Conservation (phyloP, 2,888 invertebrate genomes). For the Drosophila algonquin region DNA sequence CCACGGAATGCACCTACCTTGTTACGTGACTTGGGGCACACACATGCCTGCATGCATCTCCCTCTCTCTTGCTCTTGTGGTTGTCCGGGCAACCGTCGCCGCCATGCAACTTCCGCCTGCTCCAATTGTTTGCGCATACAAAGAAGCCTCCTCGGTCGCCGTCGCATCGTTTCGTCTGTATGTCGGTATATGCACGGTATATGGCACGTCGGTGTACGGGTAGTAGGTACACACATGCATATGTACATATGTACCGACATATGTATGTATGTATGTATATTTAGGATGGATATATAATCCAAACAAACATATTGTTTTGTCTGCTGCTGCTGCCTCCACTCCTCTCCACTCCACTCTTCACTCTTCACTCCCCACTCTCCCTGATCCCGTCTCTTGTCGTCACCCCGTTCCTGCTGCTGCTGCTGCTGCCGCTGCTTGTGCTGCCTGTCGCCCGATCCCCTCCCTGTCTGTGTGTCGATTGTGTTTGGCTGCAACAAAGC, state of each 20-base stretch:
- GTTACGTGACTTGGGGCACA: background rate
- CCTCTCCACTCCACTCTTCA: background rate
- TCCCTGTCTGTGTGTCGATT: constrained; percentile 72
- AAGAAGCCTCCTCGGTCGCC: constrained; percentile 58
- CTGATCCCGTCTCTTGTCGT: constrained; percentile 35
- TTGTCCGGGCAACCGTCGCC: constrained; percentile 60
- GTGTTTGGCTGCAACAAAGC: constrained; percentile 75
- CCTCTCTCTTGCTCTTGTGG: constrained; percentile 25
- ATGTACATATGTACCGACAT: background rate
- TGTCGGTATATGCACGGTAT: background rate
- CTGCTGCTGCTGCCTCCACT: constrained; percentile 50
- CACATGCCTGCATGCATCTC: background rate
- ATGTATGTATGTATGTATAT: constrained; percentile 6
- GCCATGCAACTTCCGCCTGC: constrained; percentile 77
- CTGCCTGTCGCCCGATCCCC: constrained; percentile 1
- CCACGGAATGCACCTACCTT: background rate
- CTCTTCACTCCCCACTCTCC: constrained; percentile 3
- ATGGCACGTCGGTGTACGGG: constrained; percentile 6
- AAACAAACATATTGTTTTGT: constrained; percentile 80
- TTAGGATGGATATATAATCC: constrained; percentile 65
- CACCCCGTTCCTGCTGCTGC: constrained; percentile 33
- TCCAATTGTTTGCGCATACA: constrained; percentile 80
- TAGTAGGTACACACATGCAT: background rate
- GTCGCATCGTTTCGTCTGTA: constrained; percentile 42
- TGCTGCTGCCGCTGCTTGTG: constrained; percentile 26